phyloP scores from a whole-genome alignment of 2,888 invertebrate genomes.

The Dicyrtomina minuta region DNA sequence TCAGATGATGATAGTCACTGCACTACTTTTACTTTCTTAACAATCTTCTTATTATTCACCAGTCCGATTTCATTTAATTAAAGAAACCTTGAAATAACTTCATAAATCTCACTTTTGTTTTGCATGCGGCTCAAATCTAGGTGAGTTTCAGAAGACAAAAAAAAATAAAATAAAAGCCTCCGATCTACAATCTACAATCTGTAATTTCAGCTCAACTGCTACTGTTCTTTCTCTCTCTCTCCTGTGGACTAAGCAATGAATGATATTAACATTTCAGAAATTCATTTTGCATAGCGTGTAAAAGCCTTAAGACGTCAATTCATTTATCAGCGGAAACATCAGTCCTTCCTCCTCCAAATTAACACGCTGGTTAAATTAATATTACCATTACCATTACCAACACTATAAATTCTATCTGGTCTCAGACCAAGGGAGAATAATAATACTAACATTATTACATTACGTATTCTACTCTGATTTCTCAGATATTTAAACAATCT shows the following conservation, averaged over 20 bases:
- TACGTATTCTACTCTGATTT: too few relatives aligned
- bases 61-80: constrained; percentile 3
- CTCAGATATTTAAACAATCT: too few relatives aligned
- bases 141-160: too few relatives aligned
- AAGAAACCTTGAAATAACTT: constrained; percentile 16
- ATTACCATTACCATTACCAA: too few relatives aligned
- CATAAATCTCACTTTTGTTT: constrained; percentile 13
- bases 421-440: too few relatives aligned
- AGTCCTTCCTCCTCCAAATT: constrained; percentile 11
- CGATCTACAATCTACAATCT: neutral
- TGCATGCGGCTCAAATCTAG: neutral
- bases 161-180: neutral
- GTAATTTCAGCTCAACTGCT: neutral
- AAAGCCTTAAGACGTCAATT: constrained; percentile 13
- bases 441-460: too few relatives aligned
- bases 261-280: neutral
- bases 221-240: too few relatives aligned
- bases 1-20: neutral
- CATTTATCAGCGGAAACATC: constrained; percentile 13
- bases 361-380: neutral
- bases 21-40: neutral
- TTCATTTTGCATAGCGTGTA: too few relatives aligned
- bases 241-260: neutral
- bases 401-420: too few relatives aligned
- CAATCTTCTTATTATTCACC: neutral